Base-by-base conservation (phyloP, 1,140 invertebrate genomes). In the Adoxophyes honmai region DNA sequence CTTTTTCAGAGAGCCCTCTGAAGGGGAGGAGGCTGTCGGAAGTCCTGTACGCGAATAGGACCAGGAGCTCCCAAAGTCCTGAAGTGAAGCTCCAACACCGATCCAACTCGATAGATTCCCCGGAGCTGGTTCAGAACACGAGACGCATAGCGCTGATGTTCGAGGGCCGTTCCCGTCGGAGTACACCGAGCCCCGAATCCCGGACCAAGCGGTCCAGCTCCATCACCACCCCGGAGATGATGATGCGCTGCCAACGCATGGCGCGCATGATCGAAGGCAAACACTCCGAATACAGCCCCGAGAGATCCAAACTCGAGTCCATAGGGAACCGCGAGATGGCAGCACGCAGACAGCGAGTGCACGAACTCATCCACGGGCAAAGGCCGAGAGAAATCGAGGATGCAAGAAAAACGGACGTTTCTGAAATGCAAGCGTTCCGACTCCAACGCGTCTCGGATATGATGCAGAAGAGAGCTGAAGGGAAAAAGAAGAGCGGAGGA, bases 181-280 rank as follows among this genome's bases (percentile, higher is more conserved):
- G 76, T 21, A 75, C 73, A 0, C 68, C 72, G 0, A 78, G 74
- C 42, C 77, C 77, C 0, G 78, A 83, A 18, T 51, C 68, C 1
- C 63, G 69, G 7, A 59, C 68, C 1, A 55, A 56, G 0, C 68
- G 75, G 10, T 76, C 75, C 0, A 68, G 69, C 8, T 74, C 78
- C 9, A 63, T 58, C 1, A 67, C 65, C 1, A 81, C 69, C 35
- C 70, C 71, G 1, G 81, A 82, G 37, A 84, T 82, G 70, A 59
- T 68, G 4, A 36, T 78, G 51, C 65, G 81, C 4, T 68, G 71
- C 58, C 79, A 86, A 63, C 61, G 76, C 13, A 81, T 86, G 81
- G 65, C 74, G 0, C 75, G 86, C 11, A 79, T 87, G 1, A 79
- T 87, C 5, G 81, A 85, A 62, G 84, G 81, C 0, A 82, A 82